Evolutionary conservation across 2,888 invertebrate genomes (phyloP), one percentile per base, ranked within the genome.

Genomic region (Gymnocheta viridis): DNA sequence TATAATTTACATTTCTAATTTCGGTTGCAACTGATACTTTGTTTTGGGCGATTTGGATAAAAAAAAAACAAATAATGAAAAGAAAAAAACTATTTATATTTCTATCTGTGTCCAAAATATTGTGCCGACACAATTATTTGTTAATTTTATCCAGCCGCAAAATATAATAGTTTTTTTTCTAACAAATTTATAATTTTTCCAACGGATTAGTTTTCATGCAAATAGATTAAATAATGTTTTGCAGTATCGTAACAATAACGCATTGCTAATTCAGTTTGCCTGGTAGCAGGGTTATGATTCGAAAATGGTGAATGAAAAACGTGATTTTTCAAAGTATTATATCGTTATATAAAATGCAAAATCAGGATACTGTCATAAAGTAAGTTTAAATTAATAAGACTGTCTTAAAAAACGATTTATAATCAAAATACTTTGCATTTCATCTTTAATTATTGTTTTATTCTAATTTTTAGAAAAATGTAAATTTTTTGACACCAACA

Each of bases 1-100:
- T 51, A 64, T 67, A 67, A 58, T 70, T 64, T 70, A 32, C 38
- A 78, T 19, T 78, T 78, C 32, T 70, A 70, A 62, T 70, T 79
- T 56, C 22, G 41, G 44, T 56, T 44, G 44, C 24, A 78, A 69
- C 49, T 78, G 69, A 60, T 22, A 51, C 19, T 56, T 49, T 22
- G 54, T 51, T 56, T 1, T 56, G 29, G n/a, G 51, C 27, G 7
- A 10, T 47, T 62, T 62, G 10, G 27, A 6, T 3, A 41, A 22
- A 51, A 24, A 29, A 51, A 24, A 29, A 47, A 4, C 14, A 32
- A 51, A 35, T 4, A 35, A 51, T 0, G 6, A 27, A 27, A n/a
- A n/a, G 44, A 19, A 27, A 19, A 58, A 5, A n/a, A n/a, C n/a
- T n/a, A n/a, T n/a, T n/a, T 49, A 47, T 35, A 47, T 58, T 47